These are phyloP conservation scores for Limanda limanda DNA, from an alignment of 2,113 vertebrate genomes.

Conservation along the genomic window DNA sequence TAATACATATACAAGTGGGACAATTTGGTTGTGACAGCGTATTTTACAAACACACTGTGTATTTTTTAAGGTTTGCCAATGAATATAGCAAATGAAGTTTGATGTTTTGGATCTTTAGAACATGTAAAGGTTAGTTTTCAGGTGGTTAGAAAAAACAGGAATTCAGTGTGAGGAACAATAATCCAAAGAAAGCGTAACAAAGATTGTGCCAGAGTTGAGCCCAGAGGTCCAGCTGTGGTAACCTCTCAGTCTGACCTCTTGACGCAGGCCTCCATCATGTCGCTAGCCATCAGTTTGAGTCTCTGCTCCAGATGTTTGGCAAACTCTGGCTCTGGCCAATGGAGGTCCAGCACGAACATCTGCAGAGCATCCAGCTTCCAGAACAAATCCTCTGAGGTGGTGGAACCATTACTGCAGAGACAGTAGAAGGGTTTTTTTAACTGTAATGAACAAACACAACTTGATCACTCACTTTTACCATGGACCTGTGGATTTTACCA, in stretches of 20 bases:
- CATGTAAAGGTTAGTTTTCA: too few species aligned
- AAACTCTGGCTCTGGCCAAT: slow-evolving; percentile 98
- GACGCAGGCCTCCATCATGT: slow-evolving; percentile 99
- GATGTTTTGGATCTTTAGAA: too few species aligned
- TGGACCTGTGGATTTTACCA: too few species aligned
- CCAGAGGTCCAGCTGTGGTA: neutral
- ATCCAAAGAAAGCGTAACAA: neutral
- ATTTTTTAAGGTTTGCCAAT: too few species aligned
- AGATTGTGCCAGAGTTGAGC: neutral
- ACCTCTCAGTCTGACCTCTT: slow-evolving; percentile 86
- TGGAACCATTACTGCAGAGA: slow-evolving; percentile 88
- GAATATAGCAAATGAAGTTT: too few species aligned
- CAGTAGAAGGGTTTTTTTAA: neutral
- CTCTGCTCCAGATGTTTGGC: slow-evolving; percentile 96
- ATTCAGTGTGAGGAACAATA: neutral
- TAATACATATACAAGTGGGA: neutral
- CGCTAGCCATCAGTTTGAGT: slow-evolving; percentile 97
- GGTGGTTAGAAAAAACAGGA: too few species aligned
- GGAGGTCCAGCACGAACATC: slow-evolving; percentile 94
- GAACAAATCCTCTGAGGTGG: slow-evolving; percentile 96
- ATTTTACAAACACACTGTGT: too few species aligned
- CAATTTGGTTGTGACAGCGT: too few species aligned
- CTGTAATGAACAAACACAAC: neutral
- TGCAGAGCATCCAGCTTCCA: slow-evolving; percentile 98
- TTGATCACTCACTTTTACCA: too few species aligned